Evolutionary conservation across 2,113 vertebrate genomes (phyloP), one percentile per base, ranked within the genome.

Genomic region (Onychostruthus taczanowskii): DNA sequence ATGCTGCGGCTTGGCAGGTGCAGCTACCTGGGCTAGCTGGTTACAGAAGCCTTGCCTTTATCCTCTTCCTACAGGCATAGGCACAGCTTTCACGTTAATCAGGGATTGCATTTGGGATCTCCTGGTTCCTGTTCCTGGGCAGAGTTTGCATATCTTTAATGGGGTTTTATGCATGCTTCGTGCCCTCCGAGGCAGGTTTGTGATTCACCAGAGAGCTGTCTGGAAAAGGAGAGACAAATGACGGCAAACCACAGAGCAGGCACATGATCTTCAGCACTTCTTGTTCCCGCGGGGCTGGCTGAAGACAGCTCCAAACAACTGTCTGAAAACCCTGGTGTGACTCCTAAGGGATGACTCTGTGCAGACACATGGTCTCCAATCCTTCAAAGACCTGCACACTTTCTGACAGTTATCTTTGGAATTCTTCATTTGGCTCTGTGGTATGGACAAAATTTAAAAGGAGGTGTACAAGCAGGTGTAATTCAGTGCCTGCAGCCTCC

Each of bases 221-320:
- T 96, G 93, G 69, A 80, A 83, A 67, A 86, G 64, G 39, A 92
- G 87, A 35, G 33, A 35, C 58, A 78, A 76, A 47, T 52, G 69
- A 87, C 0, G 0, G 87, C 41, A 73, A 95, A 91, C 76, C n/a
- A 27, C 68, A 59, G 62, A 64, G 47, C 63, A 77, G 61, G 74
- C 59, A 44, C 7, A 4, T 83, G 91, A 76, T 87, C 46, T 77
- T 33, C 72, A 63, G 79, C 86, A 33, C 72, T 93, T 87, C 46
- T 72, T 91, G 55, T 66, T 95, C 72, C 92, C 0, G 1, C 1
- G 6, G 88, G 75, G 85, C 75, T 3, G 10, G 49, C 82, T 73
- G 94, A 93, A 75, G 92, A 47, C 52, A 80, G 26, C 70, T 83
- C 63, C 75, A 83, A 70, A 69, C 85, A 62, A 49, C 83, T 50